phyloP scores from a whole-genome alignment of 2,113 vertebrate species.

The Lophotis ruficrista region DNA sequence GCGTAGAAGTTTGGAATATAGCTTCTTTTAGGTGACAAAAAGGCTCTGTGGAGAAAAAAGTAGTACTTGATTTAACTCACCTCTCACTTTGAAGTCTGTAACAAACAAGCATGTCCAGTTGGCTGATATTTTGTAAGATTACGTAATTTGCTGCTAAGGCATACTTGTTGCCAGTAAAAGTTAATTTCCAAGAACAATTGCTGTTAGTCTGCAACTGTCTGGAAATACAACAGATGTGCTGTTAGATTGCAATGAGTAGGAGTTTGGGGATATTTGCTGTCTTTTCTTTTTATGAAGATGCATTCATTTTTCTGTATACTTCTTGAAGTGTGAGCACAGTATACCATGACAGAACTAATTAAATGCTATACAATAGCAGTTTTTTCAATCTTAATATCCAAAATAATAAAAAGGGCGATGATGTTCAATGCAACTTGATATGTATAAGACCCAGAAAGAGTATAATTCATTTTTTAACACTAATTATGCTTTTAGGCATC shows the following conservation, averaged over 20 bases:
- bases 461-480: background rate
- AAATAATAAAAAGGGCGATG: background rate
- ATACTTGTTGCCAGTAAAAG: background rate
- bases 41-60: background rate
- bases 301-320: background rate
- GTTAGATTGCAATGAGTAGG: background rate
- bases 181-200: background rate
- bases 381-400: background rate
- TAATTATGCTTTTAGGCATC: constrained; percentile 14
- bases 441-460: background rate
- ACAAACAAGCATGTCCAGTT: background rate
- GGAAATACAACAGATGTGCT: background rate
- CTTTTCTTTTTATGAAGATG: background rate
- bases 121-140: background rate
- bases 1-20: background rate
- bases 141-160: background rate
- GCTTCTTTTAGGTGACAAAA: background rate
- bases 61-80: background rate
- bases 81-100: accelerated
- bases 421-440: background rate
- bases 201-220: background rate
- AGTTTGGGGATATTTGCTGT: background rate
- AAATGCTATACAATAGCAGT: background rate
- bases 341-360: background rate
- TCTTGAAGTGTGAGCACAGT: background rate